phyloP scores from a whole-genome alignment of 2,888 invertebrate genomes.

The Archaeoteleia sp. region DNA sequence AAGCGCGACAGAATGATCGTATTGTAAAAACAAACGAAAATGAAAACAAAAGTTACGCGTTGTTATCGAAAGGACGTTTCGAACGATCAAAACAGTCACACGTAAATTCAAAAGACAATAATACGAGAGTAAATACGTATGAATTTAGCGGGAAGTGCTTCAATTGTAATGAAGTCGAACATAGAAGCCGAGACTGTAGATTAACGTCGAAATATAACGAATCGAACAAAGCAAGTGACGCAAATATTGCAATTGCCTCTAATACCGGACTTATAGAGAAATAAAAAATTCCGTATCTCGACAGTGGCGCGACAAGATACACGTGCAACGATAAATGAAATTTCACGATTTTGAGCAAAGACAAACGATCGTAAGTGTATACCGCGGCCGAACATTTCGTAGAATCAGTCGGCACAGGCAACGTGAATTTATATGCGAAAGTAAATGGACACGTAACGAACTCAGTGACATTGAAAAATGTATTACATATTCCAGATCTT shows the following conservation, averaged over 20 bases:
- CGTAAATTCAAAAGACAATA: background rate
- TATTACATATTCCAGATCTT: conserved; percentile 57
- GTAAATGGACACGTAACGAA: background rate
- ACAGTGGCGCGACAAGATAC: conserved; percentile 42
- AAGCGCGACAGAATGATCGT: conserved; percentile 14
- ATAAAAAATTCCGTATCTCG: conserved; percentile 38
- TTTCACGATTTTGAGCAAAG: conserved; percentile 10
- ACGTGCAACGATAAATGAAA: conserved; percentile 39
- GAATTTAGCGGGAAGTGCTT: conserved; percentile 34
- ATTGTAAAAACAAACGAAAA: too few species aligned
- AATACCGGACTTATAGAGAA: conserved; percentile 11
- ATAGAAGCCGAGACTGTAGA: conserved; percentile 16
- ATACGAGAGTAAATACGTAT: background rate
- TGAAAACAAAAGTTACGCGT: conserved; percentile 7
- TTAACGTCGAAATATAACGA: conserved; percentile 4
- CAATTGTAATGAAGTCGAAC: conserved; percentile 30
- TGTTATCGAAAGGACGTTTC: conserved; percentile 7
- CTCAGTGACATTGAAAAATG: conserved; percentile 48
- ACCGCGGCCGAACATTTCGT: conserved; percentile 39
- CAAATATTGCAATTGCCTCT: conserved; percentile 22
- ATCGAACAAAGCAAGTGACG: conserved; percentile 11
- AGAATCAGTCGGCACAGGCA: conserved; percentile 23
- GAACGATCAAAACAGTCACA: background rate
- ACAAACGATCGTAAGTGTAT: conserved; percentile 27
- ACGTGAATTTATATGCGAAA: conserved; percentile 19